Conservation (phyloP, 2,113 vertebrate species). For the Sphyrna mokarran region DNA sequence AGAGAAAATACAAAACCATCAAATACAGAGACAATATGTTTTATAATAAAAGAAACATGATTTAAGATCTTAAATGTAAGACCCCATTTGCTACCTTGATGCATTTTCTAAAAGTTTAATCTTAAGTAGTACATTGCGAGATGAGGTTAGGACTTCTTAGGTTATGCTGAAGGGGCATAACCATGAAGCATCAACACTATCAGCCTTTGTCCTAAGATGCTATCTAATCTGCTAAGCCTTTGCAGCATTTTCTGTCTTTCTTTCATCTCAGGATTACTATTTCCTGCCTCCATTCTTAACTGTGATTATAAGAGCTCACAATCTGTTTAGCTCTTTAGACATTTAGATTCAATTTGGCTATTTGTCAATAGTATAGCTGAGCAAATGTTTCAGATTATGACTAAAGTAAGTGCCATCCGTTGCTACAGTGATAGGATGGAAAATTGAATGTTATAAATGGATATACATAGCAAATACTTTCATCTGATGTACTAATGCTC, state of each 20-base stretch:
- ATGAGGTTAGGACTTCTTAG: background rate
- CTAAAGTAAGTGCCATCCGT: background rate
- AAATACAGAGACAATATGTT: background rate
- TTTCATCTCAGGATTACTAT: background rate
- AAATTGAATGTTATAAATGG: background rate
- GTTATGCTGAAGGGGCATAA: background rate
- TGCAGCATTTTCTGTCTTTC: background rate
- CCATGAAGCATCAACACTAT: background rate
- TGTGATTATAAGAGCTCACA: background rate
- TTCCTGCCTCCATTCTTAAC: background rate
- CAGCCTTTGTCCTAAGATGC: background rate
- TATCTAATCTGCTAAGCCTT: background rate
- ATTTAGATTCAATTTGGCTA: background rate
- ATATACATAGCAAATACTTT: background rate
- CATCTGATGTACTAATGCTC: background rate
- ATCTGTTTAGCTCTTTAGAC: background rate
- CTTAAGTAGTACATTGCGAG: background rate
- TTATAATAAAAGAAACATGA: background rate
- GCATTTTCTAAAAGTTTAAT: background rate
- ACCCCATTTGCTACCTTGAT: background rate
- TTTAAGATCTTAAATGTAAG: background rate
- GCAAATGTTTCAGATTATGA: background rate
- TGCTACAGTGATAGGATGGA: background rate
- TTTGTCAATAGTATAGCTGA: background rate
- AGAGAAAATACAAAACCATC: background rate